phyloP scores from a whole-genome alignment of 2,113 vertebrate genomes.

The Psilopogon haemacephalus region DNA sequence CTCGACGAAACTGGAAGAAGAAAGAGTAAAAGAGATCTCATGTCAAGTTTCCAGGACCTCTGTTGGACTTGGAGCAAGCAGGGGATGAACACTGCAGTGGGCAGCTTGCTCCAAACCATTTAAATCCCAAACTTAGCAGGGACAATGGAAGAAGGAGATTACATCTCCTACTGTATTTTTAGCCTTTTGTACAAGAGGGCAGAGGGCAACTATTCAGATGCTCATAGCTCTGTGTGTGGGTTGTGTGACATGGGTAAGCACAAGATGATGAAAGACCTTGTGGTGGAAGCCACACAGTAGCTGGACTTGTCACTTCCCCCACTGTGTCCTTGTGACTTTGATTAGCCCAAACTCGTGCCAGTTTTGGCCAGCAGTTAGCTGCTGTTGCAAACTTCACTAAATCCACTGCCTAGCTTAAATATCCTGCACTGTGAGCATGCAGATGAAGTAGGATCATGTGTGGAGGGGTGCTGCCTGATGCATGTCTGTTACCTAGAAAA shows the following conservation, averaged over 20 bases:
- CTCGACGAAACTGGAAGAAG: not conserved
- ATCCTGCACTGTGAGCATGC: accelerated
- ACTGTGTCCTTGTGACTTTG: not conserved
- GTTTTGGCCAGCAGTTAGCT: not conserved
- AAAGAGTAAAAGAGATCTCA: not conserved
- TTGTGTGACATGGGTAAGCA: not conserved
- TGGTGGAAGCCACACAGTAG: not conserved
- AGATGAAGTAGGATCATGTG: accelerated
- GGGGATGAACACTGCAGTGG: not conserved
- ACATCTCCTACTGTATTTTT: not conserved
- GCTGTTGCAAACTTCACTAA: not conserved
- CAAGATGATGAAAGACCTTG: not conserved
- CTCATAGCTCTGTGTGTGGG: not conserved
- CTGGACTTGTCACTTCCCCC: not conserved
- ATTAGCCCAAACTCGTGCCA: not conserved
- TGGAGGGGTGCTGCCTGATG: not conserved
- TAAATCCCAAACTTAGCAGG: not conserved
- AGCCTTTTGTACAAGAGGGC: not conserved
- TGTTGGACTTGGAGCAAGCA: not conserved
- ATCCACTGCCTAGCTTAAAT: not conserved
- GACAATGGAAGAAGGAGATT: not conserved
- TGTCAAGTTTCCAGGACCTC: not conserved
- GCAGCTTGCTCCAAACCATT: not conserved
- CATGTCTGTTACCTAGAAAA: not conserved
- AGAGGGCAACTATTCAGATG: not conserved